A percentile compares a stretch with the other conserved stretches of the same genome.
Evolutionary conservation across 2,888 invertebrate genomes (phyloP).

Genomic region (Pantelozetes paolii): DNA sequence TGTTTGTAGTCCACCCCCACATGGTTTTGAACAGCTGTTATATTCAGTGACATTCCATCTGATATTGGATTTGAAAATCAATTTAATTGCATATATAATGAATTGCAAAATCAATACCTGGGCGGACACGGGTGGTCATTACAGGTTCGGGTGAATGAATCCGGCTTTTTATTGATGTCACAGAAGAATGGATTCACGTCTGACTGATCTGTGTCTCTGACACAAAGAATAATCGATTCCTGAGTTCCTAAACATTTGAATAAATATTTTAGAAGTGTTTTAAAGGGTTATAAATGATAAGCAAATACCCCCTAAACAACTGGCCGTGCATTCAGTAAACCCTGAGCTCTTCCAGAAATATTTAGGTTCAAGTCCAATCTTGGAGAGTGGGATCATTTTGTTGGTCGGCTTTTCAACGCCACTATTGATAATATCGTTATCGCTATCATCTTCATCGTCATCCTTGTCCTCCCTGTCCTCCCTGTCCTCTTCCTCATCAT

Average conservation of each 20-base stretch:
- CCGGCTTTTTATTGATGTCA: conserved; percentile 77
- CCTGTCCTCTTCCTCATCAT: conserved; percentile 23
- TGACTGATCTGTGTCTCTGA: conserved; percentile 77
- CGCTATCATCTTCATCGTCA: conserved; percentile 26
- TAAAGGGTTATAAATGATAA: conserved; percentile 51
- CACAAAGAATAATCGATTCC: conserved; percentile 81
- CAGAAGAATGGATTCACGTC: conserved; percentile 84
- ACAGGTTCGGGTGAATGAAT: conserved; percentile 79
- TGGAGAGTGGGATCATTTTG: conserved; percentile 21
- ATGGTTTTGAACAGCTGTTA: conserved; percentile 82
- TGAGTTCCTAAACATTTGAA: conserved; percentile 58
- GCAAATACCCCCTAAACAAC: conserved; percentile 68
- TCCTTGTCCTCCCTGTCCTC: conserved; percentile 36
- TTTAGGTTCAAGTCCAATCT: conserved; percentile 58
- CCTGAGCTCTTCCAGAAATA: conserved; percentile 86
- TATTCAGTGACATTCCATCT: conserved; percentile 84
- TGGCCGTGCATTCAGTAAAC: conserved; percentile 87
- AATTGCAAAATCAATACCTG: conserved; percentile 54
- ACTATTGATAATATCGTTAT: conserved; percentile 25
- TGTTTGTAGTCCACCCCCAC: conserved; percentile 88
- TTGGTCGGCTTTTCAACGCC: conserved; percentile 1
- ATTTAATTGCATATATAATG: neutral
- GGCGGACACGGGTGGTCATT: conserved; percentile 95
- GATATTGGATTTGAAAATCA: conserved; percentile 50
- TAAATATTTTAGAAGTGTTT: conserved; percentile 42